Conservation (phyloP, 2,888 invertebrate genomes). For the Synanthedon andrenaeformis region DNA sequence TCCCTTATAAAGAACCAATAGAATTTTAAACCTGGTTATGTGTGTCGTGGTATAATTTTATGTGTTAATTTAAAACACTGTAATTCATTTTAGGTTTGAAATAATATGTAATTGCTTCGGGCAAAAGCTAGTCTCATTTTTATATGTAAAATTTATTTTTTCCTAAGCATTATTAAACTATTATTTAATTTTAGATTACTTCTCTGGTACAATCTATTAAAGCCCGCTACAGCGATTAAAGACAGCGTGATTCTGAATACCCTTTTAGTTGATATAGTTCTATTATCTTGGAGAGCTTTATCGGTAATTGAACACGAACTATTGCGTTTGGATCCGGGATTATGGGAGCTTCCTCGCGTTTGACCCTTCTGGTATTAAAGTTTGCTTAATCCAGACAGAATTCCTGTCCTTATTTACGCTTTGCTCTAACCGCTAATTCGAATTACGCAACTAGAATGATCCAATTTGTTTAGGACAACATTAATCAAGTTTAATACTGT, state of each 20-base stretch:
- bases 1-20: too few relatives aligned
- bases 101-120: too few relatives aligned
- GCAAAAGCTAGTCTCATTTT: too few relatives aligned
- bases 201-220: background rate
- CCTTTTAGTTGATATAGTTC: slow-evolving; percentile 33
- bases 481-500: slow-evolving; percentile 8
- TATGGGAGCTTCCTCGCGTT: slow-evolving; percentile 33
- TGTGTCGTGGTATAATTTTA: too few relatives aligned
- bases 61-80: too few relatives aligned
- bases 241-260: slow-evolving; percentile 31
- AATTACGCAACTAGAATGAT: slow-evolving; percentile 10
- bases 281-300: slow-evolving; percentile 35
- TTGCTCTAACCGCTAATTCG: slow-evolving; percentile 24
- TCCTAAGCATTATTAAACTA: too few relatives aligned
- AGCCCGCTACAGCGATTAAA: slow-evolving; percentile 10
- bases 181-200: slow-evolving; percentile 20
- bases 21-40: too few relatives aligned
- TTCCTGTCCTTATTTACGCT: slow-evolving; percentile 34
- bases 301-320: slow-evolving; percentile 48
- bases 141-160: too few relatives aligned
- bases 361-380: slow-evolving; percentile 36
- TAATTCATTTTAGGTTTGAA: too few relatives aligned
- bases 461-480: slow-evolving; percentile 1
- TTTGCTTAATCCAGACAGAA: slow-evolving; percentile 39
- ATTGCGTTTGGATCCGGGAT: slow-evolving; percentile 43